Evolutionary conservation across 1,140 invertebrate species (phyloP).

Genomic region (Sycophila sp.): DNA sequence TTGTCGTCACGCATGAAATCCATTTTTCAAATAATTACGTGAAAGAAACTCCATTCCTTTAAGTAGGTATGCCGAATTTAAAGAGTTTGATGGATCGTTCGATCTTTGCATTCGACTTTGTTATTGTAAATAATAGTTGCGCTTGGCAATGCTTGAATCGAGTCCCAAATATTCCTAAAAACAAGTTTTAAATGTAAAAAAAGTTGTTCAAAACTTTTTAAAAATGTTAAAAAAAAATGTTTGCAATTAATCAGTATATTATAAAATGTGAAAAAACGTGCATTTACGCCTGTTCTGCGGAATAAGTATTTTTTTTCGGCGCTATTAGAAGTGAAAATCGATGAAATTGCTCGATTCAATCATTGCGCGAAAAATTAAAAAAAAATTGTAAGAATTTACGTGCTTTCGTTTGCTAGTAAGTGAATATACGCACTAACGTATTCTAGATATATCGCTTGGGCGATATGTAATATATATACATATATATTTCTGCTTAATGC

Average conservation of each 20-base stretch:
- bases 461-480: conserved; percentile 22
- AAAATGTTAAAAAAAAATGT: too few relatives aligned
- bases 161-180: conserved; percentile 1
- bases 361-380: conserved; percentile 18
- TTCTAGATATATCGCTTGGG: conserved; percentile 30
- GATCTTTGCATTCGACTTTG: conserved; percentile 36
- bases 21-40: not conserved
- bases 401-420: conserved; percentile 28
- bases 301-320: too few relatives aligned
- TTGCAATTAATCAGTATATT: too few relatives aligned
- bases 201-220: too few relatives aligned
- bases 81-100: conserved; percentile 28
- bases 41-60: conserved; percentile 26
- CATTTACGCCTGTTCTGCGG: conserved; percentile 13
- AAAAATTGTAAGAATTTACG: conserved; percentile 12
- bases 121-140: conserved; percentile 38
- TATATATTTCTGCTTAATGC: conserved; percentile 23
- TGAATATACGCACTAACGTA: conserved; percentile 23
- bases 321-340: too few relatives aligned
- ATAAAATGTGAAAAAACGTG: conserved; percentile 18
- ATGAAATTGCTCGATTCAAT: conserved; percentile 25
- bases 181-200: too few relatives aligned
- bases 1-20: not conserved
- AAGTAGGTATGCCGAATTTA: conserved; percentile 17
- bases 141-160: conserved; percentile 34